Evolutionary conservation across 2,888 invertebrate species (phyloP), one percentile per base, ranked within the genome.

Genomic region (Drosophila incognita): DNA sequence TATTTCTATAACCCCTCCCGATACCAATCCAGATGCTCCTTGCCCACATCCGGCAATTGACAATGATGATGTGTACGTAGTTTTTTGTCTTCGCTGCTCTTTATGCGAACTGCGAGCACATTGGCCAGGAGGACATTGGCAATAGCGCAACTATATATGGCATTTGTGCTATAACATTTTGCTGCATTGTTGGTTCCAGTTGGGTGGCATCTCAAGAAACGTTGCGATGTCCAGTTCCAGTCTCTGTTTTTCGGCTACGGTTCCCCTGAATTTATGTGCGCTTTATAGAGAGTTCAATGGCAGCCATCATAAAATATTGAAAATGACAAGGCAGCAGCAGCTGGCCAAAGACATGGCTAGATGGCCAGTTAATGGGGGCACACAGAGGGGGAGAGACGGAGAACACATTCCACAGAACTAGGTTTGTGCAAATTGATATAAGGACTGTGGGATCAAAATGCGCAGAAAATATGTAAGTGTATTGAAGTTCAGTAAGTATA

Each of bases 221-320:
- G 69, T 68, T 66, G 70, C 72, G 68, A 69, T 68, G 70, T 49
- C 59, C 78, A 75, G 52, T 48, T 54, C 7, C 51, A 63, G 29
- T 61, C 73, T 24, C 46, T 15, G 46, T 24, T 46, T 46, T 46
- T 76, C 86, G 83, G 83, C 79, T 72, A 76, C 79, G 76, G 76
- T 87, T 76, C 69, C 31, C 5, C 48, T 66, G 73, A 91, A 91
- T 91, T 91, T 89, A 91, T 91, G 91, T 80, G 79, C 81, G 76
- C 76, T 76, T 87, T 77, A 83, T 71, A 69, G 80, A 85, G 83
- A 89, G 92, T 92, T 91, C 92, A 91, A 87, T 90, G 88, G 79
- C 76, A 85, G 84, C 69, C 71, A 85, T 89, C 91, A 91, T 91
- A 91, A 91, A 91, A 81, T 88, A 91, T 82, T 74, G 79, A 76